phyloP scores from a whole-genome alignment of 2,888 invertebrate species.

The Thymelicus lineola region DNA sequence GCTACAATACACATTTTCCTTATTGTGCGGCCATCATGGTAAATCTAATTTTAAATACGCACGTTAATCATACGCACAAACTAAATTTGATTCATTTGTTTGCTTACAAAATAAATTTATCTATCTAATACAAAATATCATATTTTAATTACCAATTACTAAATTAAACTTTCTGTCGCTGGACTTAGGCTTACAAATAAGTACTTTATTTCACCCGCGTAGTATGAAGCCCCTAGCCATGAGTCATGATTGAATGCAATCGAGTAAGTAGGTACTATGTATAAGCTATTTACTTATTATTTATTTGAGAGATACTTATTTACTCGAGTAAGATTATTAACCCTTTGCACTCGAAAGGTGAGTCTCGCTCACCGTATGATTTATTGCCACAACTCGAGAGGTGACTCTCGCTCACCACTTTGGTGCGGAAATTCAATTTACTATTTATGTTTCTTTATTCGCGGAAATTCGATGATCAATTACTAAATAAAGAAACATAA shows the following conservation, averaged over 20 bases:
- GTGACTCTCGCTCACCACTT: too few relatives aligned
- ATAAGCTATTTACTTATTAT: background rate
- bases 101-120: slow-evolving; percentile 51
- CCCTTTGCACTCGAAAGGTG: too few relatives aligned
- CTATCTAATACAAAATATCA: slow-evolving; percentile 68
- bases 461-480: too few relatives aligned
- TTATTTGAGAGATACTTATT: background rate
- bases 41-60: background rate
- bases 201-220: slow-evolving; percentile 48
- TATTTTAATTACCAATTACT: slow-evolving; percentile 53
- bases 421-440: too few relatives aligned
- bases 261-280: background rate
- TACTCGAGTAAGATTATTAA: background rate
- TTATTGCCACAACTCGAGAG: too few relatives aligned
- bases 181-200: slow-evolving; percentile 63
- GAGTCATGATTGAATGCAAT: background rate
- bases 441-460: too few relatives aligned
- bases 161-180: slow-evolving; percentile 55
- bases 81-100: slow-evolving; percentile 3
- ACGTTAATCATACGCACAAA: background rate
- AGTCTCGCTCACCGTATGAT: too few relatives aligned
- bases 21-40: slow-evolving; percentile 1
- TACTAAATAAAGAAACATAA: too few relatives aligned
- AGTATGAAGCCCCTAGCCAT: slow-evolving; percentile 6
- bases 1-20: background rate